Evolutionary conservation across 2,888 invertebrate species (phyloP).

Genomic region (Agriopis leucophaearia): DNA sequence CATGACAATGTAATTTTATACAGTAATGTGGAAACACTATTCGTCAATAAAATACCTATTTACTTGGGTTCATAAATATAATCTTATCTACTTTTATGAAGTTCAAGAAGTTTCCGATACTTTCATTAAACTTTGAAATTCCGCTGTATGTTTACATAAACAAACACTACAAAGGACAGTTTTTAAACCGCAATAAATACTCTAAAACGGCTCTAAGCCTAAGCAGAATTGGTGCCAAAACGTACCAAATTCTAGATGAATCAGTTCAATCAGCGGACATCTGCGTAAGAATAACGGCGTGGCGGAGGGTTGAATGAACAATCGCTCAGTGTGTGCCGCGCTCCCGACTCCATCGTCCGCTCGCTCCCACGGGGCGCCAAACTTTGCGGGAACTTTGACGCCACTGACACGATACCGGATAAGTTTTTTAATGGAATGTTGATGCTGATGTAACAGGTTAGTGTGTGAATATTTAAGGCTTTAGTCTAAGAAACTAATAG

Average conservation of each 20-base stretch:
- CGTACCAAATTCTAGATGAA: slow-evolving; percentile 39
- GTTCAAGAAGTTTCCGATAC: no score
- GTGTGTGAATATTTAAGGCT: slow-evolving; percentile 14
- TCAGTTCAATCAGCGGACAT: slow-evolving; percentile 73
- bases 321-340: slow-evolving; percentile 81
- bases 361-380: slow-evolving; percentile 63
- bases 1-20: no score
- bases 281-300: slow-evolving; percentile 83
- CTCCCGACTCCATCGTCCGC: slow-evolving; percentile 66
- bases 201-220: background rate
- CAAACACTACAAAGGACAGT: no score
- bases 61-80: no score
- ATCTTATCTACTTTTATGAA: no score
- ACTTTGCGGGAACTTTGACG: slow-evolving; percentile 65
- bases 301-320: slow-evolving; percentile 78
- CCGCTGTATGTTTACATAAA: no score
- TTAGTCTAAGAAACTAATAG: no score
- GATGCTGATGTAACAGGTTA: slow-evolving; percentile 37
- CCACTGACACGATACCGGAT: slow-evolving; percentile 41
- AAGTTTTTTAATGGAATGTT: slow-evolving; percentile 42
- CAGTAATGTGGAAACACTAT: no score
- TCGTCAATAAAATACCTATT: no score
- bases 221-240: slow-evolving; percentile 2
- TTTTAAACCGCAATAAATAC: no score
- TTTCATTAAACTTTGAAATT: no score